phyloP scores from a whole-genome alignment of 2,797 vertebrate genomes.

The Anguilla obscura region DNA sequence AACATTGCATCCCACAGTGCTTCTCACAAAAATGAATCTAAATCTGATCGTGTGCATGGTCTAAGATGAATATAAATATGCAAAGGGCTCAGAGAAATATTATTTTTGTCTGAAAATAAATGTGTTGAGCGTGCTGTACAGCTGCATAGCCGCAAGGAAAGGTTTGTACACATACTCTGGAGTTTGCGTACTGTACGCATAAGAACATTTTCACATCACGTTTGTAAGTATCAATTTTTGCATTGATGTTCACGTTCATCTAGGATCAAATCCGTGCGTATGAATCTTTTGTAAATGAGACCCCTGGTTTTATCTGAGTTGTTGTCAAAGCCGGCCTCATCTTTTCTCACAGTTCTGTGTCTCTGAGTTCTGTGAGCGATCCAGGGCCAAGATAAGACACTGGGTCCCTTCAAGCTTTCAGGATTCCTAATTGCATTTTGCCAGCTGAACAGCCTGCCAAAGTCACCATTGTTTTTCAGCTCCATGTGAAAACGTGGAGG shows the following conservation, averaged over 20 bases:
- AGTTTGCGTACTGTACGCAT: background rate
- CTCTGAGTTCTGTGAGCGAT: background rate
- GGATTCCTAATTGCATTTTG: conserved; percentile 23
- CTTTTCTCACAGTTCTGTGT: background rate
- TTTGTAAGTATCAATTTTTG: background rate
- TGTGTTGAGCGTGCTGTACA: background rate
- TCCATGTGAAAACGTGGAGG: conserved; percentile 15
- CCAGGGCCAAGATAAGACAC: conserved; percentile 23
- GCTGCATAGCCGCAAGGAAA: background rate
- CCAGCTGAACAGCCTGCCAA: conserved; percentile 29
- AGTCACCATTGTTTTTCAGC: conserved; percentile 23
- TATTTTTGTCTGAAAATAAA: background rate
- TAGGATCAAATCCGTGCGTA: background rate
- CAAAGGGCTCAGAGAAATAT: background rate
- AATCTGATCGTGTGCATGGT: background rate
- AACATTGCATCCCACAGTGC: background rate
- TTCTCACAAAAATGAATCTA: background rate
- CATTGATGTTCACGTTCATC: background rate
- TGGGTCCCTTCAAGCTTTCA: conserved; percentile 24
- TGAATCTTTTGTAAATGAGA: background rate
- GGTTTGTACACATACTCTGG: background rate
- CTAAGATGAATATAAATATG: background rate
- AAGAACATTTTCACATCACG: background rate
- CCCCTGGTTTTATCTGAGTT: background rate
- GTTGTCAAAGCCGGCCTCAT: background rate